These are phyloP conservation scores for Sthenelais limicola DNA, from an alignment of 2,888 invertebrate species.

Conservation along the genomic window DNA sequence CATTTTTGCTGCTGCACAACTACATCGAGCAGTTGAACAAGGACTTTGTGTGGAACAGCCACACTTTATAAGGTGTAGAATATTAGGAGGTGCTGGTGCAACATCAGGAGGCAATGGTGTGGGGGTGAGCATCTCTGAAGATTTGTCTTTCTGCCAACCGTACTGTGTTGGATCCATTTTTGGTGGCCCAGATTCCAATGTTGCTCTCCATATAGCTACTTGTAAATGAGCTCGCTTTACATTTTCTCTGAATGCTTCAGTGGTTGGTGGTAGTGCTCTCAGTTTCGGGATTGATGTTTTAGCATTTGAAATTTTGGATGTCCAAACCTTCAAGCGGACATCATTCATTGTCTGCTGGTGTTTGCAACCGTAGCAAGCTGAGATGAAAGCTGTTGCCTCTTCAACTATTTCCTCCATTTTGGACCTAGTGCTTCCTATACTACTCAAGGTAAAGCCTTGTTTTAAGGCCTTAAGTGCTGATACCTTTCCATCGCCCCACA, in stretches of 20 bases:
- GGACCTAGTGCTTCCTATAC: not conserved
- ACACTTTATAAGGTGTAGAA: conserved; percentile 4
- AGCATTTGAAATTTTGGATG: not conserved
- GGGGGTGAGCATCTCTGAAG: not conserved
- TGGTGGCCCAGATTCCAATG: conserved; percentile 6
- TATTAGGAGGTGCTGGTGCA: not conserved
- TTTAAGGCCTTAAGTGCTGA: not conserved
- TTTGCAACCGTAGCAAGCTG: not conserved
- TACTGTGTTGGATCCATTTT: not conserved
- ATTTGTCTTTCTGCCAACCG: not conserved
- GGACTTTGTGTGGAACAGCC: not conserved
- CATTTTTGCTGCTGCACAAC: not conserved
- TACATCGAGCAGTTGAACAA: not conserved
- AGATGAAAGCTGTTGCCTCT: not conserved
- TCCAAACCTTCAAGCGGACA: not conserved
- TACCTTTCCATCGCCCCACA: not conserved
- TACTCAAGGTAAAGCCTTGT: not conserved
- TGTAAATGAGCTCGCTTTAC: conserved; percentile 6
- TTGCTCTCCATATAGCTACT: not conserved
- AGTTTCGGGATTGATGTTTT: not conserved
- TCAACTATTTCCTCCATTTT: not conserved
- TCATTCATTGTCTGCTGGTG: not conserved
- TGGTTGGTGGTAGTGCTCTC: conserved; percentile 12
- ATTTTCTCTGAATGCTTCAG: conserved; percentile 1
- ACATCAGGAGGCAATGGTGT: not conserved